A percentile compares a stretch with the other conserved stretches of the same genome.
phyloP scores from a whole-genome alignment of 2,113 vertebrate species.

The Cardinalis cardinalis region DNA sequence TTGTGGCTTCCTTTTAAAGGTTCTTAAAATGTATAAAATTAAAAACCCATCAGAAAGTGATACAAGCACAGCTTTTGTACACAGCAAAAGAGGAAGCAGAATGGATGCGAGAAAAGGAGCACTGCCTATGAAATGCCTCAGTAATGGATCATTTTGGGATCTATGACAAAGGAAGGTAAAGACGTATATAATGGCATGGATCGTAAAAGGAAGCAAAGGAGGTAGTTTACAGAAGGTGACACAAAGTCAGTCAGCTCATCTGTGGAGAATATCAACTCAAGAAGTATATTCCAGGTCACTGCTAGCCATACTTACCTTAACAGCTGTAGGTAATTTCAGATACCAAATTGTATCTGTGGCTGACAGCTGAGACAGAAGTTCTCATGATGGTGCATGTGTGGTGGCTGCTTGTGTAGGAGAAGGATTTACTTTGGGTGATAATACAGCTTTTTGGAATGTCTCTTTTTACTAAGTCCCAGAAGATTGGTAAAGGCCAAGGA shows the following conservation, averaged over 20 bases:
- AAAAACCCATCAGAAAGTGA: background rate
- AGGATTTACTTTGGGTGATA: background rate
- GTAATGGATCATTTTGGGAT: background rate
- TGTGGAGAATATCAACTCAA: background rate
- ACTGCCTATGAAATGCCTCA: background rate
- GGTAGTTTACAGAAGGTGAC: background rate
- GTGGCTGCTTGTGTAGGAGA: background rate
- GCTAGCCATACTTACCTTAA: background rate
- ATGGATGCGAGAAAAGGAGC: background rate
- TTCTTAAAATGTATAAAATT: conserved; percentile 7
- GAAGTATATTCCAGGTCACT: background rate
- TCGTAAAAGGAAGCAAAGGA: background rate
- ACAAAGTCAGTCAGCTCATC: background rate
- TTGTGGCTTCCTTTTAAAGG: background rate
- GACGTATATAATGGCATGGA: background rate
- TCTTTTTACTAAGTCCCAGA: background rate
- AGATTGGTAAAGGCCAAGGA: background rate
- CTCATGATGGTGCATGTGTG: accelerated
- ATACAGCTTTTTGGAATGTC: background rate
- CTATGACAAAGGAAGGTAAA: background rate
- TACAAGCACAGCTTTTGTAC: background rate
- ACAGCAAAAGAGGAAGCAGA: background rate
- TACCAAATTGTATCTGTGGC: background rate
- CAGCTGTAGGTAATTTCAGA: background rate
- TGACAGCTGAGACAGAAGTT: background rate